Percentiles rank a stretch among this genome's conserved stretches.
phyloP scores from a whole-genome alignment of 1,140 invertebrate genomes.

The Apis mellifera region Amel_HAv3.1 CM009934.2:7894001-7894500 shows the following conservation, averaged over 20 bases:
- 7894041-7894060: neutral
- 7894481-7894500: slow-evolving; percentile 25
- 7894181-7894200: slow-evolving; percentile 20
- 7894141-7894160: neutral
- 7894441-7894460: slow-evolving; percentile 45
- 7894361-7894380: slow-evolving; percentile 31
- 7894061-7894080: neutral
- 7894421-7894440: slow-evolving; percentile 46
- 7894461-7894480: slow-evolving; percentile 14
- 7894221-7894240: neutral
- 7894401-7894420: slow-evolving; percentile 24
- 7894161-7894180: slow-evolving; percentile 23
- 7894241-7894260: neutral
- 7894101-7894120: slow-evolving; percentile 15
- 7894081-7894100: neutral
- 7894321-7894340: slow-evolving; percentile 21
- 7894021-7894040: neutral
- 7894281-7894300: neutral
- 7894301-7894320: slow-evolving; percentile 17
- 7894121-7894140: slow-evolving; percentile 5
- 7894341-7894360: slow-evolving; percentile 18
- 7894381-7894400: slow-evolving; percentile 53
- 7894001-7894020: neutral
- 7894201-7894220: slow-evolving; percentile 26
- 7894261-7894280: neutral